Base-by-base conservation (phyloP, 23 tunicate species). In the Oikopleura dioica region DNA sequence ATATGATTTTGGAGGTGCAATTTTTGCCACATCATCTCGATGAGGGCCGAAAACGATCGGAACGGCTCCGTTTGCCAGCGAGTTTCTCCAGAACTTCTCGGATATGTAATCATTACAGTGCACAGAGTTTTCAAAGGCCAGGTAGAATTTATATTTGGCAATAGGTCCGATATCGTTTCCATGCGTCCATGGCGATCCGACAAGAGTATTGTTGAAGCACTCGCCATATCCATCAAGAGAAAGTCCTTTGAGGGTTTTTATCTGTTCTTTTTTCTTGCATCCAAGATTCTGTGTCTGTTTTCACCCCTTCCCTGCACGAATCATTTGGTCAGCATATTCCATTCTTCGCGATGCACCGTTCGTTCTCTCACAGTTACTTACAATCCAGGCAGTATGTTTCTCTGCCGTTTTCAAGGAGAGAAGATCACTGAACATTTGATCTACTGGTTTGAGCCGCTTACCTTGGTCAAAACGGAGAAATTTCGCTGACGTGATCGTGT, bases 11-110 rank as follows among this genome's bases (percentile, higher is more conserved):
- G 55, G 55, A 44, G 55, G 55, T 9, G 55, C 55, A 44, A 44
- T 63, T 63, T 12, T 31, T 31, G 16, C 33, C 4, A 63, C 72
- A 63, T 63, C 72, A 63, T 63, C 72, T 2, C 30, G 72, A 28
- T 63, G 72, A 2, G 72, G 29, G 5, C 72, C 72, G 72, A 2
- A 23, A 2, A 63, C 72, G 33, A 63, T 31, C 29, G 72, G 72
- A 24, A 63, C 72, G 30, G 26, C 16, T 16, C 72, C 72, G 4
- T 63, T 23, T 31, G 72, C 29, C 29, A 63, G 72, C 33, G 72
- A 63, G 33, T 63, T 63, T 63, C 72, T 24, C 72, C 72, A 63
- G 33, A 63, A 63, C 26, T 63, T 63, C 33, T 63, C 72, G 33
- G 30, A 12, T 31, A 63, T 21, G 26, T 63, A 63, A 28, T 63